A percentile compares a stretch with the other conserved stretches of the same genome.
Conservation (phyloP, 1,140 invertebrate species). For the Idris sp. region DNA sequence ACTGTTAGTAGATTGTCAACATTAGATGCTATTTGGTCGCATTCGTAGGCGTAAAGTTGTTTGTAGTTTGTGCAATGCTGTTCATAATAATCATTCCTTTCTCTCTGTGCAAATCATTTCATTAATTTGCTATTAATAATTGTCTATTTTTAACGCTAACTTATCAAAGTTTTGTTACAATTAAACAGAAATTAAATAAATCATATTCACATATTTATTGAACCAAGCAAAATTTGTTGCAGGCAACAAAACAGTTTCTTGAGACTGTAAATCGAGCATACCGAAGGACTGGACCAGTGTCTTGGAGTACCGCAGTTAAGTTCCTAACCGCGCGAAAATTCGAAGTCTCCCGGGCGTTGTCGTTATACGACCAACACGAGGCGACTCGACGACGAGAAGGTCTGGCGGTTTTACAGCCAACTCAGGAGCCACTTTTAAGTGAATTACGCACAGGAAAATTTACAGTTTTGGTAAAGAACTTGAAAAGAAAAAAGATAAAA, state of each 20-base stretch:
- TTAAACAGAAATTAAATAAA: no score
- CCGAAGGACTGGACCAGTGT: constrained; percentile 81
- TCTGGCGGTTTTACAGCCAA: constrained; percentile 88
- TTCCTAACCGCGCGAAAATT: constrained; percentile 97
- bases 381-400: constrained; percentile 91
- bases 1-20: no score
- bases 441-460: constrained; percentile 97
- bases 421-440: constrained; percentile 87
- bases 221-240: constrained; percentile 13
- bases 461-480: constrained; percentile 94
- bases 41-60: no score
- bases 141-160: no score
- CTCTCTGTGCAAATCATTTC: no score
- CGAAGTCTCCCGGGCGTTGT: constrained; percentile 91
- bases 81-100: no score
- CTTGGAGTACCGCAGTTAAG: constrained; percentile 92
- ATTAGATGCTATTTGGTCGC: no score
- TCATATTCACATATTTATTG: no score
- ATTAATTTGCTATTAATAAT: no score
- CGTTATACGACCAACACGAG: constrained; percentile 94
- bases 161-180: no score
- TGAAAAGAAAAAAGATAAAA: no score
- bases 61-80: no score
- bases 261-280: constrained; percentile 84
- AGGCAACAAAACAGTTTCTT: constrained; percentile 87